Evolutionary conservation across 2,888 invertebrate genomes (phyloP), one percentile per base, ranked within the genome.

Genomic region (Drosophila mulleri): DNA sequence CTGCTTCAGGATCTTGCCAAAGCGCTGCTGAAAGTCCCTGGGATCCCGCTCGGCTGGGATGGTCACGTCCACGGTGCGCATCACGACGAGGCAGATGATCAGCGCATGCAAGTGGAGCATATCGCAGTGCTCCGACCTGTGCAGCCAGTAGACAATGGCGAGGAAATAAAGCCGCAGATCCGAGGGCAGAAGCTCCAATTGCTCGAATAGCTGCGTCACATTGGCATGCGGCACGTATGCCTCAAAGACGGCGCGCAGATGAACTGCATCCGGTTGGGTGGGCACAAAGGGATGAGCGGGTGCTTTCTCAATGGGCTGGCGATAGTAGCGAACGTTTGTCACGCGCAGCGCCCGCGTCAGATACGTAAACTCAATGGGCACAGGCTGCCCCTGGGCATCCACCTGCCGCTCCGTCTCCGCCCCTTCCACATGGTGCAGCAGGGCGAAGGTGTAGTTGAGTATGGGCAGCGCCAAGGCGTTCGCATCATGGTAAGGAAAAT

Each of bases 391-490:
- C n/a, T 83, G 81, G 7, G 71, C 76, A 42, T 82, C 75, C 16
- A 77, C 6, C 11, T 60, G 35, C 0, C 57, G 70, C 6, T 74
- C 59, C 12, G 69, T 74, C 26, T 89, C 84, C 0, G 56, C 74
- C 26, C 88, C 85, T 0, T 54, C 72, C 4, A 87, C 91, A 44
- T 89, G 75, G 53, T 92, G 88, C 4, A 94, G 65, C 20, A 94
- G 69, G 3, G 92, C 91, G 75, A 94, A 95, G 57, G 95, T 94
- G 68, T 94, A 94, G 80, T 94, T 92, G 44, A 97, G 83, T 72
- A 97, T 94, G 16, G 95, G 94, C 72, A 96, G 88, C 37, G 94
- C 94, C 62, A 95, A 94, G 9, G 94, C 85, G 80, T 95, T 95
- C 9, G 95, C 94, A 72, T 96, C 94, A 6, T 94, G 93, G 52